Conservation (phyloP, 2,113 vertebrate genomes). For the Mormyrus lacerda region DNA sequence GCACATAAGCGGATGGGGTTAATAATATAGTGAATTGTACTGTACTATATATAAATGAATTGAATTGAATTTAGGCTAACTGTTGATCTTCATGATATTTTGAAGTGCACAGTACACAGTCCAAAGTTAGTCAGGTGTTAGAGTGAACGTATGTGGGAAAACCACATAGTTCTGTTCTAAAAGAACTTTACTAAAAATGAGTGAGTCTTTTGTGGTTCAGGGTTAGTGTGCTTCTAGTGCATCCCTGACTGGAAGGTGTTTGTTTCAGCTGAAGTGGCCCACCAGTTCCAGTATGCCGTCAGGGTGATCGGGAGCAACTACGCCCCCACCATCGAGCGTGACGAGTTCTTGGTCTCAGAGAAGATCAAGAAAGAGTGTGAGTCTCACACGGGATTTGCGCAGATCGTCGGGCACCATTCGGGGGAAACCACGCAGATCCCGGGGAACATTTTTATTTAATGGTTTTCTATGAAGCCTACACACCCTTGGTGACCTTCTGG, state of each 20-base stretch:
- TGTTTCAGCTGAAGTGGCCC: constrained; percentile 83
- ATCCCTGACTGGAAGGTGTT: not conserved
- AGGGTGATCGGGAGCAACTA: constrained; percentile 98
- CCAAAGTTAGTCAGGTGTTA: not conserved
- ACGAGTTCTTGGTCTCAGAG: constrained; percentile 93
- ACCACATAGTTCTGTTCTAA: not conserved
- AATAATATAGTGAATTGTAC: not conserved
- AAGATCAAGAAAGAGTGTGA: constrained; percentile 97
- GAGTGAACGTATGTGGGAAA: not conserved
- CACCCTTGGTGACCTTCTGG: not conserved
- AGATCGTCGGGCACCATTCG: not conserved
- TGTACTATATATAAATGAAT: not conserved
- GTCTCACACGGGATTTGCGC: constrained; percentile 37
- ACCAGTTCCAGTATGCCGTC: constrained; percentile 96
- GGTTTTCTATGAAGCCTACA: not conserved
- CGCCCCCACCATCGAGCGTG: constrained; percentile 89
- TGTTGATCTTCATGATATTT: not conserved
- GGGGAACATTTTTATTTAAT: not conserved
- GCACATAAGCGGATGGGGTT: not conserved
- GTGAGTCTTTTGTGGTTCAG: not conserved
- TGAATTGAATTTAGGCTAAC: not conserved
- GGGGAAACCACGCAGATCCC: not conserved
- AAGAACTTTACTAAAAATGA: not conserved
- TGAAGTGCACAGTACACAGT: not conserved
- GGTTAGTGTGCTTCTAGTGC: not conserved